phyloP scores from a whole-genome alignment of 1,140 invertebrate species.

The Drosophila nigromelanica region DNA sequence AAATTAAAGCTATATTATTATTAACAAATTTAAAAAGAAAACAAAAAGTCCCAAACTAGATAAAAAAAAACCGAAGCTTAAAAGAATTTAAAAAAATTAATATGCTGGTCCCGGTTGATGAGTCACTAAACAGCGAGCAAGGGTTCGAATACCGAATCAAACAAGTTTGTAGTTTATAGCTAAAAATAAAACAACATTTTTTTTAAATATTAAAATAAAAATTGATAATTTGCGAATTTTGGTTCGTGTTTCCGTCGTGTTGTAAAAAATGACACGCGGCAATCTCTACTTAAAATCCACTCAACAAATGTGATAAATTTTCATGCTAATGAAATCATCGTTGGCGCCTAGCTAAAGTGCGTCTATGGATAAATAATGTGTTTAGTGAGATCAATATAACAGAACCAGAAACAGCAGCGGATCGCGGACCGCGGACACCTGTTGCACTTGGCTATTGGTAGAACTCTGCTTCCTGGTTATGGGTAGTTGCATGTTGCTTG shows the following conservation, averaged over 20 bases:
- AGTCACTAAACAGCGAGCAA: too few relatives aligned
- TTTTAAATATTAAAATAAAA: too few relatives aligned
- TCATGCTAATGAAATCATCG: constrained; percentile 41
- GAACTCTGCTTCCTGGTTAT: constrained; percentile 71
- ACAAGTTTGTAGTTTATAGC: too few relatives aligned
- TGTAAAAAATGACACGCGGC: background rate
- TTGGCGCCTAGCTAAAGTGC: constrained; percentile 31
- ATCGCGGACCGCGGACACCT: constrained; percentile 33
- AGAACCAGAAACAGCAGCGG: constrained; percentile 1
- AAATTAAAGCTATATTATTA: too few relatives aligned
- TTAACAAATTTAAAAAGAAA: too few relatives aligned
- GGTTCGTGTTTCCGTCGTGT: background rate
- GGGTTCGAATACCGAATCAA: too few relatives aligned
- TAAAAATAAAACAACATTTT: too few relatives aligned
- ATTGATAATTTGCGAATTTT: background rate
- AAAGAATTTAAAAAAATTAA: too few relatives aligned
- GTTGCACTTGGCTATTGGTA: constrained; percentile 47
- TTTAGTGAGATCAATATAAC: constrained; percentile 11
- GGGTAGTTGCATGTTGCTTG: constrained; percentile 1
- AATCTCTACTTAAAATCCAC: constrained; percentile 1
- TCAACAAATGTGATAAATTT: constrained; percentile 28
- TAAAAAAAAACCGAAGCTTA: too few relatives aligned
- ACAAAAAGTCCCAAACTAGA: too few relatives aligned
- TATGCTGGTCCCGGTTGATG: too few relatives aligned
- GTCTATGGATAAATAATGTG: constrained; percentile 40